Evolutionary conservation across 2,113 vertebrate species (phyloP), one percentile per base, ranked within the genome.

Genomic region (Colossoma macropomum): DNA sequence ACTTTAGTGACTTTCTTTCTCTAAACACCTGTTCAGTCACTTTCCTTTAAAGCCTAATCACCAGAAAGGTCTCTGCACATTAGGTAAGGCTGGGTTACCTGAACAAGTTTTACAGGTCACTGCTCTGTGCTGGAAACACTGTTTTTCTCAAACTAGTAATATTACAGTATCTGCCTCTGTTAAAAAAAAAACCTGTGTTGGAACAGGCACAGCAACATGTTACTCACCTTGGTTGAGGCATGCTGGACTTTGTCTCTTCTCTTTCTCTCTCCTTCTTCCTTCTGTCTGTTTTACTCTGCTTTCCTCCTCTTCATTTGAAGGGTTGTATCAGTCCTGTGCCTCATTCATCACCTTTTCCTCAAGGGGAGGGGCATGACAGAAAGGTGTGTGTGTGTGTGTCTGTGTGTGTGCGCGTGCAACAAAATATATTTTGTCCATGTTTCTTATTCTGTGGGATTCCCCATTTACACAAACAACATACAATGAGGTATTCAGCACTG

Each of bases 221-320:
- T 38, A 80, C 78, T 28, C 45, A 78, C 62, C 28, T 19, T 78
- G 19, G 8, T 17, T 66, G 60, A 78, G 52, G 76, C 25, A 28
- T 78, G 60, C 48, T 41, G 48, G 63, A 9, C 28, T 21, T 45
- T 1, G 7, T 21, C 21, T 34, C 27, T 27, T n/a, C 65, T 30
- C 27, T 27, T 27, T 69, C 32, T n/a, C 62, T 32, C 65, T 79
- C 62, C 60, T 50, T 19, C 45, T 32, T 13, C 1, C 30, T 27
- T 21, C 56, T 25, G 21, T 32, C 63, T 32, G 25, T 54, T 41
- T 68, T 38, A 38, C 62, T 32, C 77, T 79, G 34, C 65, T 68
- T 28, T 45, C 32, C 21, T 38, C 66, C 32, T 68, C 30, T 38
- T 19, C 19, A 38, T 19, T 69, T 38, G 21, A 30, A 38, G 10